Evolutionary conservation across 2,113 vertebrate species (phyloP), one percentile per base, ranked within the genome.

Genomic region (Craseonycteris thonglongyai): DNA sequence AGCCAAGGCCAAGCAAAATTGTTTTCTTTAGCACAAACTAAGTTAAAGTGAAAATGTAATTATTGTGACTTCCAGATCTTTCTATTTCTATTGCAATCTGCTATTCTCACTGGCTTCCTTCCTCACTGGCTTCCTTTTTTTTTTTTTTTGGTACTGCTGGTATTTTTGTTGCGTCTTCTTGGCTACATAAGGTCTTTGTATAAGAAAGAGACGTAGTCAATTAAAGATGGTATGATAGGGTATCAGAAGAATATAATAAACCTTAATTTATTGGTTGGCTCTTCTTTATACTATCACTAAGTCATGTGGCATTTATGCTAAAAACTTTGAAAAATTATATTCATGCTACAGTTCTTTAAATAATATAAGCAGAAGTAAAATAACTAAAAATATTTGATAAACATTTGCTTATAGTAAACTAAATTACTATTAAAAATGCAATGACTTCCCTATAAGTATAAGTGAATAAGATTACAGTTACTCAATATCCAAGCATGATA

Each of bases 41-140:
- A 95, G 72, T 88, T 91, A 90, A 96, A 95, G 72, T 92, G 87
- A 96, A 95, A 90, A 96, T 95, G 91, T 94, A 96, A 95, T 88
- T 97, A 97, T 96, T 97, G 93, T 96, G 81, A 96, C 94, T 96
- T 94, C 76, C 86, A 72, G 63, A 85, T 95, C 82, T 93, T 96
- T 96, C 75, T 38, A 76, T 92, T 76, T 76, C 71, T 90, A 88
- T n/a, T 74, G 63, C 82, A 96, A 96, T 94, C 94, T 96, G 88
- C 81, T 95, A 90, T 94, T 78, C 84, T 96, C 88, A 85, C 35
- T 95, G 74, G 90, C 76, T 95, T 95, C 33, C 14, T 96, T 94
- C n/a, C n/a, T n/a, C n/a, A n/a, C n/a, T n/a, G n/a, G n/a, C n/a
- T 86, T 75, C 58, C 42, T 42, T 69, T 63, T 38, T 8, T 47